Conservation (phyloP, 2,113 vertebrate genomes). For the Tychaedon coryphoeus region DNA sequence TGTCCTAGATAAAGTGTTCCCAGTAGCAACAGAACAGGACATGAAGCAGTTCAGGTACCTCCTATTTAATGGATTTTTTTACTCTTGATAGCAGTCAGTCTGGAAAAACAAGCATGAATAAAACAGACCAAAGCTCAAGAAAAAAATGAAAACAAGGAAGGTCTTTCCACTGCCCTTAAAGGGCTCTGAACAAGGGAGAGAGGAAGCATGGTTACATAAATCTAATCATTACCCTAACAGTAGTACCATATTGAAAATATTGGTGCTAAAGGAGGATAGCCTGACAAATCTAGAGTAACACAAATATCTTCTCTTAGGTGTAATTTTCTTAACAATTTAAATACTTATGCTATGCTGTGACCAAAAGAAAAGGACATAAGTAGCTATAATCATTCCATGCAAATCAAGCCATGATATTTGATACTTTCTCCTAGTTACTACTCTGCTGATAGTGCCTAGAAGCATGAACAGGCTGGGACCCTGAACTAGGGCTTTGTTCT, state of each 20-base stretch:
- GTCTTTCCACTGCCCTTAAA: not conserved
- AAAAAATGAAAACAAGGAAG: not conserved
- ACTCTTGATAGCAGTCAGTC: not conserved
- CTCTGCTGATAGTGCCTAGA: not conserved
- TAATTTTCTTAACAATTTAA: not conserved
- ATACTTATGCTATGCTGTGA: not conserved
- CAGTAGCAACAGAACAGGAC: slow-evolving; percentile 87
- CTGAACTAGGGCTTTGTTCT: not conserved
- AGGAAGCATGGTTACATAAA: not conserved
- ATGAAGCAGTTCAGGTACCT: slow-evolving; percentile 89
- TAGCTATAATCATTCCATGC: not conserved
- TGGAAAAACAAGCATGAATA: not conserved
- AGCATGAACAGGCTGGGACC: not conserved
- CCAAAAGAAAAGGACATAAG: not conserved
- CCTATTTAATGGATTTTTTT: not conserved
- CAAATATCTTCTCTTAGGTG: not conserved
- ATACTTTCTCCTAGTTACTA: not conserved
- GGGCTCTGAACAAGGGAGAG: not conserved
- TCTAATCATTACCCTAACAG: not conserved
- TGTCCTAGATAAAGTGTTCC: slow-evolving; percentile 87
- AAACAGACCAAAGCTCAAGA: not conserved
- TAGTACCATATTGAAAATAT: not conserved
- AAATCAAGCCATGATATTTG: not conserved
- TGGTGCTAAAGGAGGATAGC: not conserved
- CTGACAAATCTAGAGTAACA: not conserved